Percentiles rank a stretch among this genome's conserved stretches.
Conservation (phyloP, 2,113 vertebrate species). For the Coturnix japonica region DNA sequence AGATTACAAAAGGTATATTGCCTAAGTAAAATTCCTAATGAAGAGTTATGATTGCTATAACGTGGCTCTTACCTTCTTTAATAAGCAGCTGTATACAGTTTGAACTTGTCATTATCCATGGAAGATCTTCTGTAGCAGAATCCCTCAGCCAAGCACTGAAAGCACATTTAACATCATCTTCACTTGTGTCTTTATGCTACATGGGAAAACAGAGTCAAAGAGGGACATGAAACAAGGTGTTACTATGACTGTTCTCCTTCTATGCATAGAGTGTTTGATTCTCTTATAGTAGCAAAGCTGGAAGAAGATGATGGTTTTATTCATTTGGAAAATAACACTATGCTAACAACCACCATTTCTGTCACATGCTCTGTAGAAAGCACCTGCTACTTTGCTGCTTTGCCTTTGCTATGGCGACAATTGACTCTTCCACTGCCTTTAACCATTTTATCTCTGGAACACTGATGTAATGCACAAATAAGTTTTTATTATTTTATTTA, state of each 20-base stretch:
- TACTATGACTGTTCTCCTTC: neutral
- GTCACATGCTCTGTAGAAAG: neutral
- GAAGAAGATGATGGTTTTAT: neutral
- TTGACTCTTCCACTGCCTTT: neutral
- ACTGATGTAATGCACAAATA: neutral
- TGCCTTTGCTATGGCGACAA: neutral
- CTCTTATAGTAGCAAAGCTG: neutral
- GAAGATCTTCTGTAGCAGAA: constrained; percentile 78
- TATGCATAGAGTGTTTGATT: neutral
- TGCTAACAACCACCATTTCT: neutral
- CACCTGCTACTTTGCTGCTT: no score
- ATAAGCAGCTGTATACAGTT: constrained; percentile 78
- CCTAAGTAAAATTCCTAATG: neutral
- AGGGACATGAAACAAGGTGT: neutral
- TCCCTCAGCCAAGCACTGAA: constrained; percentile 89
- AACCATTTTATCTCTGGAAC: neutral
- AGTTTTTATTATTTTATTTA: neutral
- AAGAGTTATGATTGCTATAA: neutral
- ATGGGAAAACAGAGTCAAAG: neutral
- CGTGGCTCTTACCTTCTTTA: constrained; percentile 78
- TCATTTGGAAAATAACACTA: neutral
- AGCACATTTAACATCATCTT: constrained; percentile 82
- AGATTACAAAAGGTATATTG: neutral
- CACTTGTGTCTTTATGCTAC: constrained; percentile 77
- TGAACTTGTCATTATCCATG: constrained; percentile 81